These are phyloP conservation scores for Agrotis ipsilon DNA, from an alignment of 2,888 invertebrate genomes.

Conservation along the genomic window DNA sequence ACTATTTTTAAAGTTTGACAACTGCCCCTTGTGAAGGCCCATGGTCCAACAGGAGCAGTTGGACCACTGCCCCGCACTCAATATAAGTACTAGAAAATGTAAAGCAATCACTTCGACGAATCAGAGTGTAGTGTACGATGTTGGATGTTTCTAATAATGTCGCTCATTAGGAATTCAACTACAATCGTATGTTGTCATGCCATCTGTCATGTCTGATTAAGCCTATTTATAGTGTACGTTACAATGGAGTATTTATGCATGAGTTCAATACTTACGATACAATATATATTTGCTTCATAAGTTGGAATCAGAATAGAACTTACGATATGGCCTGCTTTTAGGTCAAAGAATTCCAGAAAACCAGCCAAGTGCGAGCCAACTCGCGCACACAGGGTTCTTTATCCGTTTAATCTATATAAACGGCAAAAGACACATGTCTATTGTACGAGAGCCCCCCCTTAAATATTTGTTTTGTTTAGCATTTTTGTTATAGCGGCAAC, in stretches of 20 bases:
- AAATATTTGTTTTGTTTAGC: too few relatives aligned
- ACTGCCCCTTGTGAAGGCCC: too few relatives aligned
- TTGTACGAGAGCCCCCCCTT: too few relatives aligned
- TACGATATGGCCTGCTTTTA: background rate
- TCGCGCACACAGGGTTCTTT: too few relatives aligned
- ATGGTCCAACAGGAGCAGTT: too few relatives aligned
- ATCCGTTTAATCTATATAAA: too few relatives aligned
- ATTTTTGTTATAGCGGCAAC: too few relatives aligned
- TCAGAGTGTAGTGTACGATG: background rate
- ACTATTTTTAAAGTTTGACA: too few relatives aligned
- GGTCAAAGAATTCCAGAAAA: background rate
- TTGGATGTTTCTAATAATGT: background rate
- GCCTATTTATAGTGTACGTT: background rate
- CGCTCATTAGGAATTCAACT: background rate
- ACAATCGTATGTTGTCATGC: conserved; percentile 16
- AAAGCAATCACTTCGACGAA: conserved; percentile 10
- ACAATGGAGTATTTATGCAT: conserved; percentile 1
- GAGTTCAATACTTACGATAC: background rate
- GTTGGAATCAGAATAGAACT: background rate
- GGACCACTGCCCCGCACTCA: too few relatives aligned
- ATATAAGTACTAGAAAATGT: background rate
- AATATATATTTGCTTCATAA: background rate
- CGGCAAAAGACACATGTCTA: too few relatives aligned
- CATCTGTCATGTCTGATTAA: conserved; percentile 15
- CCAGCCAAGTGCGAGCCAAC: background rate